Evolutionary conservation across 2,113 vertebrate species (phyloP), one percentile per base, ranked within the genome.

Genomic region (Lampris incognitus): DNA sequence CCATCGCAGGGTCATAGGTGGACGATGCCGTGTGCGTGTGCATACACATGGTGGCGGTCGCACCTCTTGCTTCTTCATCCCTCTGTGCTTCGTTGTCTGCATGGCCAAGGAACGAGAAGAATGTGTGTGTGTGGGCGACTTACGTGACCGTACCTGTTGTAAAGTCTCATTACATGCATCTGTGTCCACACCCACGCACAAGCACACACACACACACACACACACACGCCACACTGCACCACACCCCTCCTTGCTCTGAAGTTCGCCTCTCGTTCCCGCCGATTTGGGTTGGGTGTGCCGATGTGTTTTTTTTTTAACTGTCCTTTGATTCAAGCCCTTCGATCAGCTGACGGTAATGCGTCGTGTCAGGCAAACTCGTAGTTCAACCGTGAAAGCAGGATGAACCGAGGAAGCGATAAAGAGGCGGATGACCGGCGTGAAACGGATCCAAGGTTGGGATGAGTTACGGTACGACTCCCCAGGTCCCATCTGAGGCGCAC

Each of bases 61-160:
- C 50, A 44, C 24, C 9, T 71, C 51, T 69, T 64, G 66, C 58
- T 55, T 41, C 62, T 5, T 41, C 39, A 58, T 24, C 61, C 40
- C 48, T 74, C 13, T 62, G 52, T 39, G 58, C 52, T 13, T 13
- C 55, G 51, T 63, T 84, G 71, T 87, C 81, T 81, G 75, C 50
- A 56, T 82, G 69, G 38, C 65, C 81, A 42, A 56, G 85, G 80
- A 83, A 80, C 5, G 69, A 72, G 9, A 86, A 65, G 84, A 89
- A 88, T 87, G 82, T 50, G 61, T 63, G 50, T 56, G 81, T 79
- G 87, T 91, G 87, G 87, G 89, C 65, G 81, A 42, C 4, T 48
- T 44, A 73, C 80, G 39, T 84, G 86, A 87, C 82, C 76, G 70
- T 87, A 89, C 87, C 84, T 87, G 87, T 84, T 70, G 46, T 41